Evolutionary conservation across 2,888 invertebrate species (phyloP), one percentile per base, ranked within the genome.

Genomic region (Andricus quercusramuli): DNA sequence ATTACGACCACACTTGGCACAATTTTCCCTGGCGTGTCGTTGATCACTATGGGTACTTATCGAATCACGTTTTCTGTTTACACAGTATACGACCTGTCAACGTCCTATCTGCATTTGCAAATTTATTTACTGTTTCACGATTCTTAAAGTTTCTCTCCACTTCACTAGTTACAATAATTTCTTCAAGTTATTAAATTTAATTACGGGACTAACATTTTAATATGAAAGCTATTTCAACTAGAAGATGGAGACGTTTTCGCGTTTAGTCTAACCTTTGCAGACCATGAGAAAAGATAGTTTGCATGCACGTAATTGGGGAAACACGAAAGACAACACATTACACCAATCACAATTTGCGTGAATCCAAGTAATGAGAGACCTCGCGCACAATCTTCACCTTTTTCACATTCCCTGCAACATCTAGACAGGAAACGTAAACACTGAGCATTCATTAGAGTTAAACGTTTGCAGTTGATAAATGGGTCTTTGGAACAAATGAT

Each of bases 241-340:
- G 51, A 70, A 29, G 44, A 70, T 17, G 51, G 17, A 32, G 51
- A 56, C 47, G 56, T 56, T 74, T 51, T 32, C n/a, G 11, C 13
- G 20, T 74, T 74, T 56, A 56, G n/a, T 32, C 51, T 74, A 74
- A 62, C 51, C 47, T 74, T 74, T 9, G n/a, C 29, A 32, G 51
- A 74, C 29, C 51, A 25, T 51, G 70, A 74, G 70, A 74, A 74
- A 74, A 56, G 70, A 25, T 74, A 51, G 29, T 74, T 74, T 74
- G 70, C 70, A 74, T 74, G 70, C 56, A 32, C 56, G 56, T 74
- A 74, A 74, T 74, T 74, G 70, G 29, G n/a, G 51, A 56, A 32
- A 32, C 70, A 51, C 51, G 70, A 51, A 51, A 74, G 70, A 74
- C 51, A 70, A 29, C 51, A 74, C 51, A 74, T 74, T 51, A 74